These are phyloP conservation scores for Laothoe populi DNA, from an alignment of 2,888 invertebrate genomes.

Conservation along the genomic window DNA sequence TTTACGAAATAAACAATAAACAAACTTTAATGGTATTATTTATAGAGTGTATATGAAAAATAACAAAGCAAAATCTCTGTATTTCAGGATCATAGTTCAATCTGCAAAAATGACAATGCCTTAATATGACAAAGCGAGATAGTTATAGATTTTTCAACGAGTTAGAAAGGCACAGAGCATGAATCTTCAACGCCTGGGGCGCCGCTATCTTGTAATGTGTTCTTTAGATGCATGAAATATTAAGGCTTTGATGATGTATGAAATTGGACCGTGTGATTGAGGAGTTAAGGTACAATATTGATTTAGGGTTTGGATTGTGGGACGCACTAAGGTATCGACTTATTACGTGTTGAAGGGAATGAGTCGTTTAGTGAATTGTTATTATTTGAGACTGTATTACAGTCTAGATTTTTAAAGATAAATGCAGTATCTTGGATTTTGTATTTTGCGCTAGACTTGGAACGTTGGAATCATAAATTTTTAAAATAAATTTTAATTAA, in stretches of 20 bases:
- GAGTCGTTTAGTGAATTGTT: slow-evolving; percentile 65
- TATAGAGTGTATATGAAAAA: slow-evolving; percentile 40
- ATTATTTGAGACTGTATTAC: slow-evolving; percentile 10
- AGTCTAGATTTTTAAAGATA: slow-evolving; percentile 5
- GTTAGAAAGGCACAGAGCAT: slow-evolving; percentile 47
- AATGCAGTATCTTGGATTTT: neutral
- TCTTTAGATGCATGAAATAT: slow-evolving; percentile 49
- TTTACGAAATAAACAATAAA: neutral
- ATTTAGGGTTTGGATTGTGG: slow-evolving; percentile 43
- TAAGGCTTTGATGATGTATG: slow-evolving; percentile 40
- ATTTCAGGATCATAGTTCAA: slow-evolving; percentile 74
- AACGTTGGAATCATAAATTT: neutral
- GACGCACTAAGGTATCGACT: slow-evolving; percentile 58
- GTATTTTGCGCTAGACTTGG: neutral
- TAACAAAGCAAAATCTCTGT: slow-evolving; percentile 60
- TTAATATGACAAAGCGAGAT: slow-evolving; percentile 51
- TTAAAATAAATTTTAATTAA: neutral
- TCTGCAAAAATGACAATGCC: slow-evolving; percentile 78
- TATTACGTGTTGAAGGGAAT: slow-evolving; percentile 74
- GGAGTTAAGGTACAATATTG: slow-evolving; percentile 43
- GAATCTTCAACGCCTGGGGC: slow-evolving; percentile 66
- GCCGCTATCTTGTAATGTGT: slow-evolving; percentile 68
- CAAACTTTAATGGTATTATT: slow-evolving; percentile 21
- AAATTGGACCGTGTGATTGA: slow-evolving; percentile 44
- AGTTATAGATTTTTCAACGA: slow-evolving; percentile 34